Base-by-base conservation (phyloP, 2,113 vertebrate species). In the Origma solitaria region DNA sequence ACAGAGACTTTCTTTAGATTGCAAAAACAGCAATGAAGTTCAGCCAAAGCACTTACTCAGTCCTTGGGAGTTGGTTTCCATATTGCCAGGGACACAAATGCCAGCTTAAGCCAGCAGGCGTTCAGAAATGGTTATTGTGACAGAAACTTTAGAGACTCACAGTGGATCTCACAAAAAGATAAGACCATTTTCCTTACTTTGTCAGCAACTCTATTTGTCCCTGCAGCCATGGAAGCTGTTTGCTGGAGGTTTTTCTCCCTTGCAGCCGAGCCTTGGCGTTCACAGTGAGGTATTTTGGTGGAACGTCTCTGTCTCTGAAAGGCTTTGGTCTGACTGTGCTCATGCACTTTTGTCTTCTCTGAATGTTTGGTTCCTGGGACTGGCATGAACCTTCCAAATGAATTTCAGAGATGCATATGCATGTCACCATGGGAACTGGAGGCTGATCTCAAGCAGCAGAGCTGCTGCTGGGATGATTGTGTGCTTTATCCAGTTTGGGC, bases 321-420 rank as follows among this genome's bases (percentile, higher is more conserved):
- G 64, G 60, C 66, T 92, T 87, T 68, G 28, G 58, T 88, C 75
- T 77, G 44, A 42, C 31, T 91, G 47, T 62, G 47, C 51, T 85
- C 54, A 16, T 37, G 62, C 60, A 81, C 40, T 92, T 96, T 93
- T 92, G 85, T 96, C 72, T 90, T n/a, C 60, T 15, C 45, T 88
- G 60, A 88, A 56, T 78, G 86, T 90, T 95, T 53, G 51, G 47
- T 79, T 95, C 56, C 82, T 64, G 82, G 81, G 85, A 71, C 35
- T 73, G 85, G 70, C 68, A 66, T 49, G 71, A 88, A 60, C 22
- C 12, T 86, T 64, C 42, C 78, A 81, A 94, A 88, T 88, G 60
- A 70, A 62, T 92, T 68, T 95, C 58, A 81, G 47, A 73, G 85
- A 65, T 57, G 78, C 75, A 30, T 71, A 71, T 21, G 42, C 47